phyloP scores from a whole-genome alignment of 1,140 invertebrate species.

The Atopsyche davidsoni region DNA sequence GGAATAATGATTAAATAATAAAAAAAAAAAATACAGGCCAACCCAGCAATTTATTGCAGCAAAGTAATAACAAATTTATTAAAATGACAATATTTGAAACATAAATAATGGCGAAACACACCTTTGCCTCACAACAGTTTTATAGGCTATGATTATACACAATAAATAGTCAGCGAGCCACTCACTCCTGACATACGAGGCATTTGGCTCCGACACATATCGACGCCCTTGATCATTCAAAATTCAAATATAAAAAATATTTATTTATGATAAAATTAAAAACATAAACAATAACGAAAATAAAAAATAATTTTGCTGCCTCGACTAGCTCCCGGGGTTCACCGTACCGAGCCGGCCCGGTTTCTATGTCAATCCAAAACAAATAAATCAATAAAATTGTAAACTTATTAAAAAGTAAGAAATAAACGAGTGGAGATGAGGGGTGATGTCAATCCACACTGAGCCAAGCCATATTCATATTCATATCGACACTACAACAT shows the following conservation, averaged over 20 bases:
- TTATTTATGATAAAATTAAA: too few relatives aligned
- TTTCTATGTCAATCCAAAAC: background rate
- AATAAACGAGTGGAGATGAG: conserved; percentile 8
- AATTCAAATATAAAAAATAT: too few relatives aligned
- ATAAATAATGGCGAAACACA: conserved; percentile 5
- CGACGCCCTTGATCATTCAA: too few relatives aligned
- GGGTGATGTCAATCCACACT: conserved; percentile 13
- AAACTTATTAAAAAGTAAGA: conserved; percentile 3
- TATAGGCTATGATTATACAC: conserved; percentile 6
- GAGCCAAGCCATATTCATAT: conserved; percentile 18
- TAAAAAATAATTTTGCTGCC: too few relatives aligned
- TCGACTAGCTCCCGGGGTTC: background rate
- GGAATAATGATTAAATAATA: conserved; percentile 18
- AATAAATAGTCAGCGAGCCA: too few relatives aligned
- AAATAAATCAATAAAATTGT: background rate
- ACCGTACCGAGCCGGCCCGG: too few relatives aligned
- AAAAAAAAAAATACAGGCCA: conserved; percentile 20
- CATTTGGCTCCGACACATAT: too few relatives aligned
- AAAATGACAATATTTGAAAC: conserved; percentile 15
- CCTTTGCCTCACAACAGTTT: conserved; percentile 2
- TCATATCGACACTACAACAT: conserved; percentile 15
- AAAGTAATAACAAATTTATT: conserved; percentile 24
- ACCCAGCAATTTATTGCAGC: conserved; percentile 27
- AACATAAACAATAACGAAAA: too few relatives aligned
- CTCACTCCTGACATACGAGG: too few relatives aligned